Base-by-base conservation (phyloP, 2,797 vertebrate genomes). In the Atherinosoma microstoma region DNA sequence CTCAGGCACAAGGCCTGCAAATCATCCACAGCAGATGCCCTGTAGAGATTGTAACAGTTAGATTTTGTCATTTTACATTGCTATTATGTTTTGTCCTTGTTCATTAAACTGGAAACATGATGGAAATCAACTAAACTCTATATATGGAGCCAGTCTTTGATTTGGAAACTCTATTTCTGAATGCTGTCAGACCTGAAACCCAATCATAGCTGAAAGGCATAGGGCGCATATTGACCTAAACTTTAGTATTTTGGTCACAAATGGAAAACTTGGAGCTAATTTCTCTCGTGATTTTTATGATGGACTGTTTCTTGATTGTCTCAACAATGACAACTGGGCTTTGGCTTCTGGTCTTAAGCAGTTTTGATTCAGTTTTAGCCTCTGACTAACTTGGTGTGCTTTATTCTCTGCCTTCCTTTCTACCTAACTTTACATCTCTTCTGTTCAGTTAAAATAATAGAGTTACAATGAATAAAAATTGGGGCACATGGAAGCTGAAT, bases 311-410 rank as follows among this genome's bases (percentile, higher is more conserved):
- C 35, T 45, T 80, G 65, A 64, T 77, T 36, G 60, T 60, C 70
- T 72, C 77, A 83, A 59, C 58, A 70, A 63, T 70, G 68, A 85
- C 69, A 61, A 74, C 73, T 22, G n/a, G 74, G 60, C 54, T 79
- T 82, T 79, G 59, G 53, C 51, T 64, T 71, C 30, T 40, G 36
- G 71, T 68, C 58, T 67, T 53, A 67, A 78, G 40, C 49, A 53
- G 64, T 69, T 54, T 59, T 51, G 58, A 59, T 64, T 47, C 45
- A 16, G 38, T 29, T 58, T 63, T 56, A 73, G 63, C 62, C 12
- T 38, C 27, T 27, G 30, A 51, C 20, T 22, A 51, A 22, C n/a
- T 11, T 51, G 9, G 2, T 22, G 3, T 51, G 8, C n/a, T 51
- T 51, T 22, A 75, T 53, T 75, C 58, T 40, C 45, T 22, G 3